A percentile compares a stretch with the other conserved stretches of the same genome.
These are phyloP conservation scores for Campoletis sonorensis DNA, from an alignment of 1,140 invertebrate species.

Conservation along the genomic window DNA sequence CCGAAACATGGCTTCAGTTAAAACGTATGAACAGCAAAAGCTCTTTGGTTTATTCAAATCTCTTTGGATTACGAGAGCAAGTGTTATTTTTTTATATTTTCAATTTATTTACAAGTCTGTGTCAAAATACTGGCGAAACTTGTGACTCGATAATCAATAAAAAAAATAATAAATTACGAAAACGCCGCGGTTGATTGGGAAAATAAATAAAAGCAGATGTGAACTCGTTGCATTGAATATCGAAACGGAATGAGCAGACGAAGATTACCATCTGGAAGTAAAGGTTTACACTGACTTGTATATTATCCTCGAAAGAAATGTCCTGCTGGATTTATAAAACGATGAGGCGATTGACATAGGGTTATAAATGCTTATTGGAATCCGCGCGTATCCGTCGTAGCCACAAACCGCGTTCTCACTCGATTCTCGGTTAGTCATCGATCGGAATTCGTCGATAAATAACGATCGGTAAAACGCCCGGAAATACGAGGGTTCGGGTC, in stretches of 20 bases:
- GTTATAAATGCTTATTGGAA: slow-evolving; percentile 21
- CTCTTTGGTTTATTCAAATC: too few relatives aligned
- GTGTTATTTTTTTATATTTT: too few relatives aligned
- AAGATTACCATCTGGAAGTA: not conserved
- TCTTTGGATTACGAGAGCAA: too few relatives aligned
- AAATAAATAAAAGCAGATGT: too few relatives aligned
- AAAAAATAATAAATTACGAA: too few relatives aligned
- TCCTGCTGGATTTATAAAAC: not conserved
- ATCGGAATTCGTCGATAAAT: not conserved
- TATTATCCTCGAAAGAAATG: slow-evolving; percentile 7
- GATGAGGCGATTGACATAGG: not conserved
- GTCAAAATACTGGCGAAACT: too few relatives aligned
- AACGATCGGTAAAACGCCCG: slow-evolving; percentile 13
- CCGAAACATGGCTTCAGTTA: too few relatives aligned
- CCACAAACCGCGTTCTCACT: slow-evolving; percentile 19
- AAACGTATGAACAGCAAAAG: too few relatives aligned
- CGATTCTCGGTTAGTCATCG: slow-evolving; percentile 17
- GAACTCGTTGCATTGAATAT: not conserved
- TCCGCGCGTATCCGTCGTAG: slow-evolving; percentile 7
- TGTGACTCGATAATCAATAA: too few relatives aligned
- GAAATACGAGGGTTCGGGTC: not conserved
- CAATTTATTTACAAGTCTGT: too few relatives aligned
- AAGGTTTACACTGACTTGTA: not conserved
- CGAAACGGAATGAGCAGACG: not conserved
- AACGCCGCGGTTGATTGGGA: too few relatives aligned